These are phyloP conservation scores for Sycobia sp. DNA, from an alignment of 1,140 invertebrate genomes.

Conservation along the genomic window DNA sequence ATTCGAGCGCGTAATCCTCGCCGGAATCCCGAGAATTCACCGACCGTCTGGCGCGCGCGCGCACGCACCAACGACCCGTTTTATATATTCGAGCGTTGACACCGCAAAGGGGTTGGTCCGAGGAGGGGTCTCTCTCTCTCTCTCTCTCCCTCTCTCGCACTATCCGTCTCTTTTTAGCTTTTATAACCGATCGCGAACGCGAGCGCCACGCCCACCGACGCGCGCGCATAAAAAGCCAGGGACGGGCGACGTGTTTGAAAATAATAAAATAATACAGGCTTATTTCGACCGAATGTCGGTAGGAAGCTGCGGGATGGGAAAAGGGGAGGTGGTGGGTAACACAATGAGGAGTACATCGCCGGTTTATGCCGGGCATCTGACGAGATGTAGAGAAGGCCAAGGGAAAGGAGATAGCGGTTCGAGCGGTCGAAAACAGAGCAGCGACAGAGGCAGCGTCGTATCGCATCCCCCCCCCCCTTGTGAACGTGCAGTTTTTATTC, in stretches of 20 bases:
- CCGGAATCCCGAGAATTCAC: background rate
- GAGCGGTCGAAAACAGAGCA: slow-evolving; percentile 17
- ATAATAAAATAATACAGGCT: slow-evolving; percentile 56
- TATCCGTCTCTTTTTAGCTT: background rate
- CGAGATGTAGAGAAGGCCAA: background rate
- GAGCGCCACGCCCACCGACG: slow-evolving; percentile 12
- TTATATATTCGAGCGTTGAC: background rate
- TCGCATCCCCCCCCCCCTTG: too few species aligned
- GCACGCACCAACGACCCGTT: slow-evolving; percentile 1
- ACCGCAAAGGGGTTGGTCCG: slow-evolving; percentile 14
- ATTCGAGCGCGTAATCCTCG: too few species aligned
- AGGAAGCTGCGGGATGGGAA: too few species aligned
- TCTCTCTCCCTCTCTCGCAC: slow-evolving; percentile 7
- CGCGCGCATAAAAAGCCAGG: slow-evolving; percentile 14
- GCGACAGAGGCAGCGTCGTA: slow-evolving; percentile 47
- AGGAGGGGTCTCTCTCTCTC: background rate
- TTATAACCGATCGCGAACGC: too few species aligned
- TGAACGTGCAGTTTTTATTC: too few species aligned
- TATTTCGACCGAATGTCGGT: slow-evolving; percentile 50
- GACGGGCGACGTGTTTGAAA: slow-evolving; percentile 53
- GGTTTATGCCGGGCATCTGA: too few species aligned
- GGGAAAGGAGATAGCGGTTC: background rate
- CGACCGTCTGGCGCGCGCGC: background rate
- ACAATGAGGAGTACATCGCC: too few species aligned
- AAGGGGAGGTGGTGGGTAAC: too few species aligned